Evolutionary conservation across 2,113 vertebrate genomes (phyloP), one percentile per base, ranked within the genome.

Genomic region (Podocnemis expansa): DNA sequence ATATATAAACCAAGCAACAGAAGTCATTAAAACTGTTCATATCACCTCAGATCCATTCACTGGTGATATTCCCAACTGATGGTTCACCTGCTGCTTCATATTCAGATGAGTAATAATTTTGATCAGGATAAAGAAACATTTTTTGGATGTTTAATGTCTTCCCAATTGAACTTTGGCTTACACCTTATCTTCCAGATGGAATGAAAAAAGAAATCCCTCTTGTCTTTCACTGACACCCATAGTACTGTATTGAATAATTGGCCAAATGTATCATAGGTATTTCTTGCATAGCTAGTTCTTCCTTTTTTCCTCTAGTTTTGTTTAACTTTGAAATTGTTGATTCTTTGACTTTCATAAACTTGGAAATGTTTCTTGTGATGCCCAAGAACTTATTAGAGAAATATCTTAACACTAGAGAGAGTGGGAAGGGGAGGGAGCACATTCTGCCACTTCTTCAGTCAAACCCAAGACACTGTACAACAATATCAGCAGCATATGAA

Each of bases 231-330:
- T 3, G 2, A 81, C 82, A 85, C 55, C 29, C 80, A 67, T 34
- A 3, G 31, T 93, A 81, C 43, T 38, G 63, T n/a, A 81, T 78
- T 21, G 29, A 47, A 49, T 70, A 84, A 38, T 52, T 19, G 21
- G 17, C 52, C 25, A 45, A 67, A 41, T 43, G 22, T 1, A 2
- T 85, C 85, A 93, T 16, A 58, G 54, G 89, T 63, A 5, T 58
- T 2, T 81, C 85, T 83, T 93, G 25, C 47, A 81, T 54, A 78
- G 82, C 95, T 95, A 34, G 76, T 95, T 94, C 82, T 12, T 87
- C 13, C 76, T 4, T 89, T 88, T 75, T 87, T 87, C 52, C 47
- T 79, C 84, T 81, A 88, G 85, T 90, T 94, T 91, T 93, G 16
- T 45, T 78, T 86, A 83, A 84, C 63, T 73, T 38, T 79, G 76